Conservation (phyloP, 2,113 vertebrate species). For the Ondatra zibethicus region DNA sequence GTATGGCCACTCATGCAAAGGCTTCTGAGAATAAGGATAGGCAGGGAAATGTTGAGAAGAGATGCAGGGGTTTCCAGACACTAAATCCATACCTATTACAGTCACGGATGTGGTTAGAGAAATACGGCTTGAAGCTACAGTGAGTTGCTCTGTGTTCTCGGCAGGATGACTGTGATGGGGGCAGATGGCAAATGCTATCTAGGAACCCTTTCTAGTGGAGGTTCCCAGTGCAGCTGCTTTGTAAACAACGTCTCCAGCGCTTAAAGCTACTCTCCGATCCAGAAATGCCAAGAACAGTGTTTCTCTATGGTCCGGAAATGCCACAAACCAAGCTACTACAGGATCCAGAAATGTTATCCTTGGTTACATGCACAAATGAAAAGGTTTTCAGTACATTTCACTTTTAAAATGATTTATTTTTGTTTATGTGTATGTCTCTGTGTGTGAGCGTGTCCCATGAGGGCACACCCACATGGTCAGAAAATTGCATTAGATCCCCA, state of each 20-base stretch:
- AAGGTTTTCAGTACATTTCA: not conserved
- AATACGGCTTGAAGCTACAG: not conserved
- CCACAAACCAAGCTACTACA: not conserved
- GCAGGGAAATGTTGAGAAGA: not conserved
- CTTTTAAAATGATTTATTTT: not conserved
- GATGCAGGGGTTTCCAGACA: not conserved
- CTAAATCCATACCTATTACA: not conserved
- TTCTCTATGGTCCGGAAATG: not conserved
- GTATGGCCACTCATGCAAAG: not conserved
- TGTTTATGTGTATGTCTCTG: not conserved
- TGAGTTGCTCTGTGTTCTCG: not conserved
- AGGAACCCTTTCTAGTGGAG: not conserved
- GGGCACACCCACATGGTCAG: not conserved
- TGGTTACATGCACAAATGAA: not conserved
- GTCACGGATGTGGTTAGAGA: not conserved
- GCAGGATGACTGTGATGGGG: not conserved
- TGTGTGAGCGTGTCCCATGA: not conserved
- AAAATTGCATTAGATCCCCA: not conserved
- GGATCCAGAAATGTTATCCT: not conserved
- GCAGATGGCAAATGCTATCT: not conserved
- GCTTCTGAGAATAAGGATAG: not conserved
- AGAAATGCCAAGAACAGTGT: not conserved
- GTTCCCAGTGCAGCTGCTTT: not conserved
- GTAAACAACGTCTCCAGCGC: not conserved
- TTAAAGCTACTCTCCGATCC: not conserved